These are phyloP conservation scores for Rynchops niger DNA, from an alignment of 2,113 vertebrate species.

Conservation along the genomic window DNA sequence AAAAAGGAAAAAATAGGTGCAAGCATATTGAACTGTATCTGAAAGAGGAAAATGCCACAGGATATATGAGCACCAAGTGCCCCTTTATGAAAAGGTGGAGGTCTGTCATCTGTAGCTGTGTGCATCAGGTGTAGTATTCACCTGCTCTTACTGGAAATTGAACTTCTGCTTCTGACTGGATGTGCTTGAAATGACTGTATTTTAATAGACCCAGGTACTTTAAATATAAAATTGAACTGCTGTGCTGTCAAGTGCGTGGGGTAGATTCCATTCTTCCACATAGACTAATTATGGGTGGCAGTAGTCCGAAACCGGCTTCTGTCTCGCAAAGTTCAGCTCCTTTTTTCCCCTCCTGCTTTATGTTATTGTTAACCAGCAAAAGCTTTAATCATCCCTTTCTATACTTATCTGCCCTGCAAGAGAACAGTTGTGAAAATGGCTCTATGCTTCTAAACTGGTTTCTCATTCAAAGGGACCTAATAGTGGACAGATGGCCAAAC, in stretches of 20 bases:
- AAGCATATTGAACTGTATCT: not conserved
- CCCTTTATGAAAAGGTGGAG: not conserved
- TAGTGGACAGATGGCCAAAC: slow-evolving; percentile 45
- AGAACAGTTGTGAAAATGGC: not conserved
- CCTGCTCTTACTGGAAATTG: not conserved
- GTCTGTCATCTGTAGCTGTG: not conserved
- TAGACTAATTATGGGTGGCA: not conserved
- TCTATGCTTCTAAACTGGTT: not conserved
- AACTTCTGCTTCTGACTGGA: not conserved
- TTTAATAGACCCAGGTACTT: not conserved
- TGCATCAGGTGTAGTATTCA: not conserved
- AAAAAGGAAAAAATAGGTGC: not conserved
- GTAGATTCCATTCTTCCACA: not conserved
- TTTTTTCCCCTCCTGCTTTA: not conserved
- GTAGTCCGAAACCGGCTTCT: not conserved
- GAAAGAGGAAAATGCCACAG: not conserved
- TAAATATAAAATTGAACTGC: not conserved
- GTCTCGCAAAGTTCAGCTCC: not conserved
- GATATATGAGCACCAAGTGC: not conserved
- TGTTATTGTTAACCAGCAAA: not conserved
- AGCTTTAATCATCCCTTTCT: slow-evolving; percentile 9
- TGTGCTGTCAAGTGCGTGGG: not conserved
- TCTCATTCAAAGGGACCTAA: not conserved
- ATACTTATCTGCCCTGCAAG: not conserved
- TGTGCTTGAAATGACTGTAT: not conserved